These are phyloP conservation scores for Cephus cinctus DNA, from an alignment of 1,140 invertebrate genomes.

Conservation along the genomic window DNA sequence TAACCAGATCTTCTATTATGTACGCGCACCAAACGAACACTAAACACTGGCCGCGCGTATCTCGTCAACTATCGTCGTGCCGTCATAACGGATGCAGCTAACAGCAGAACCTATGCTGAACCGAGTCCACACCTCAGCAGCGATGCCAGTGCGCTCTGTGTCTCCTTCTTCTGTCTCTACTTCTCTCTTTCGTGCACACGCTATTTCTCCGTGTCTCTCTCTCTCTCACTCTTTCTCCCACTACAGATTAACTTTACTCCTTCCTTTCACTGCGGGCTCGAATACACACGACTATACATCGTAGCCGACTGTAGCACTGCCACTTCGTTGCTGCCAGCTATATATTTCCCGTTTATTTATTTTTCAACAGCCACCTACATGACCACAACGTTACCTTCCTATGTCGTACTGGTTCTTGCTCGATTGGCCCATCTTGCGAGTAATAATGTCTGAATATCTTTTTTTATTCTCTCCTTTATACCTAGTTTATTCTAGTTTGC, in stretches of 20 bases:
- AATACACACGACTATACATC: constrained; percentile 20
- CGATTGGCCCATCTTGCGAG: too few relatives aligned
- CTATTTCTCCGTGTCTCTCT: constrained; percentile 9
- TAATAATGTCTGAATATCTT: too few relatives aligned
- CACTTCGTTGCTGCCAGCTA: constrained; percentile 16
- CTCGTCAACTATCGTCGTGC: constrained; percentile 31
- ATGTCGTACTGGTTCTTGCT: too few relatives aligned
- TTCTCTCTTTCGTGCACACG: background rate
- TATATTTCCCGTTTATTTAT: too few relatives aligned
- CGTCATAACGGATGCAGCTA: constrained; percentile 30
- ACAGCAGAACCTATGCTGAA: constrained; percentile 17
- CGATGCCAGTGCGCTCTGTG: too few relatives aligned
- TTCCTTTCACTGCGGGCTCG: constrained; percentile 16
- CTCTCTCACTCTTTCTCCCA: constrained; percentile 7
- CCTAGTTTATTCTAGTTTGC: too few relatives aligned
- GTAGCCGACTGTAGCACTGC: constrained; percentile 19
- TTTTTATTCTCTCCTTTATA: too few relatives aligned
- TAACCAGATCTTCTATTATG: too few relatives aligned
- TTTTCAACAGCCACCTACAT: too few relatives aligned
- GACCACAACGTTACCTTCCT: too few relatives aligned
- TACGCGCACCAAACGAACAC: too few relatives aligned
- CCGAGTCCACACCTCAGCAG: constrained; percentile 26
- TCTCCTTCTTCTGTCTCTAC: constrained; percentile 20
- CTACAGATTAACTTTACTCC: constrained; percentile 7
- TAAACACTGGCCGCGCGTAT: too few relatives aligned